Percentiles rank a stretch among this genome's conserved stretches.
These are phyloP conservation scores for Rhagoletis pomonella DNA, from an alignment of 1,140 invertebrate genomes.

Conservation along the genomic window DNA sequence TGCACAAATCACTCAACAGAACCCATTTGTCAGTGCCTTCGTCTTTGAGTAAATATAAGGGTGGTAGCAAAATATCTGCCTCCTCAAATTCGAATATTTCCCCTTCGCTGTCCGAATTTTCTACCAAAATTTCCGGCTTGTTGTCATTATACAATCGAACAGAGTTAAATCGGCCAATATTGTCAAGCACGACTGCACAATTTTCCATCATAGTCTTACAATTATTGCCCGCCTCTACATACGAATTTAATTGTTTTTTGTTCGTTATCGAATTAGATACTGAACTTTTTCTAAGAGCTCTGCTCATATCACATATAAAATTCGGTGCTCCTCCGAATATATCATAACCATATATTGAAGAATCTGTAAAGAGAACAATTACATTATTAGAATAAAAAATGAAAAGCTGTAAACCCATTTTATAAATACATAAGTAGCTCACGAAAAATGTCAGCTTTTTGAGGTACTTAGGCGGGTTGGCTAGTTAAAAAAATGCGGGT, in stretches of 20 bases:
- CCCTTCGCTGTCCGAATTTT: conserved; percentile 58
- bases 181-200: conserved; percentile 60
- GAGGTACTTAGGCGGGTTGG: too few relatives aligned
- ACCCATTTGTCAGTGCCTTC: conserved; percentile 81
- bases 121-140: conserved; percentile 57
- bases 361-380: conserved; percentile 72
- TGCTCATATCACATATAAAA: conserved; percentile 73
- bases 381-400: neutral
- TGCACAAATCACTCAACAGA: conserved; percentile 85
- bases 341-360: conserved; percentile 82
- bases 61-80: conserved; percentile 84
- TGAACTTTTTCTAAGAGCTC: conserved; percentile 69
- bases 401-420: too few relatives aligned
- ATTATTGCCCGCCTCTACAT: conserved; percentile 49
- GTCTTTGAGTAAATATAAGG: conserved; percentile 82
- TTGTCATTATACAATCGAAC: conserved; percentile 55
- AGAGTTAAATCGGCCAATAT: conserved; percentile 58
- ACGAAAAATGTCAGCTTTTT: too few relatives aligned
- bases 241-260: conserved; percentile 57
- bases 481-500: too few relatives aligned
- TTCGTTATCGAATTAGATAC: conserved; percentile 55
- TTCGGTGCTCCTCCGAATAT: conserved; percentile 78
- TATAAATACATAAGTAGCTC: too few relatives aligned
- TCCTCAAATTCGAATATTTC: conserved; percentile 82
- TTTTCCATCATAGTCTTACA: conserved; percentile 56